A percentile compares a stretch with the other conserved stretches of the same genome.
Conservation (phyloP, 2,113 vertebrate species). For the Phasianus colchicus region DNA sequence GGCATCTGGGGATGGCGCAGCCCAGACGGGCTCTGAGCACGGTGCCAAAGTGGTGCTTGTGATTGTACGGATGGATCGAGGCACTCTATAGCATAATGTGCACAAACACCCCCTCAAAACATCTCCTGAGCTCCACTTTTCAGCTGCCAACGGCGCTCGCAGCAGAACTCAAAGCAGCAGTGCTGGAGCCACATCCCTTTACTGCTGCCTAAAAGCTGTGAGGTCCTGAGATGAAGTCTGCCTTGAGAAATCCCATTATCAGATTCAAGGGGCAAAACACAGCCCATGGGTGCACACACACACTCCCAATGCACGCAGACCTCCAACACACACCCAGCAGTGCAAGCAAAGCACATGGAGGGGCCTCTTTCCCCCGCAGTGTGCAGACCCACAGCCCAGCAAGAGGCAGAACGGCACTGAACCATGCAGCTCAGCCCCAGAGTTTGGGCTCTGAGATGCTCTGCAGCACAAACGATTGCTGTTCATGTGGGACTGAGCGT, state of each 20-base stretch:
- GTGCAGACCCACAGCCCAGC: accelerated
- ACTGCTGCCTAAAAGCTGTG: slow-evolving; percentile 21
- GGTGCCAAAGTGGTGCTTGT: not conserved
- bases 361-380: not conserved
- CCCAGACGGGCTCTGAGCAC: not conserved
- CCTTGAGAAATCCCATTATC: slow-evolving; percentile 23
- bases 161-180: slow-evolving; percentile 65
- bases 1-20: not conserved
- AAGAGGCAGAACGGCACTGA: accelerated
- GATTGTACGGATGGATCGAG: too few relatives aligned
- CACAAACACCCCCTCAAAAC: slow-evolving; percentile 38
- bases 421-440: not conserved
- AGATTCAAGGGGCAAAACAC: not conserved
- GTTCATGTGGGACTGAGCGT: accelerated
- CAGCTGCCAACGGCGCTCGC: slow-evolving; percentile 55
- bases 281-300: accelerated
- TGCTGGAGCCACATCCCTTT: not conserved
- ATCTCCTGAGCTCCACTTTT: slow-evolving; percentile 51
- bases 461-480: accelerated
- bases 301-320: not conserved
- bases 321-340: accelerated
- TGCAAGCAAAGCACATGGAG: accelerated
- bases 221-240: slow-evolving; percentile 43
- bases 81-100: too few relatives aligned
- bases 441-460: not conserved